Evolutionary conservation across 2,797 vertebrate genomes (phyloP).

Genomic region (Salmo trutta): DNA sequence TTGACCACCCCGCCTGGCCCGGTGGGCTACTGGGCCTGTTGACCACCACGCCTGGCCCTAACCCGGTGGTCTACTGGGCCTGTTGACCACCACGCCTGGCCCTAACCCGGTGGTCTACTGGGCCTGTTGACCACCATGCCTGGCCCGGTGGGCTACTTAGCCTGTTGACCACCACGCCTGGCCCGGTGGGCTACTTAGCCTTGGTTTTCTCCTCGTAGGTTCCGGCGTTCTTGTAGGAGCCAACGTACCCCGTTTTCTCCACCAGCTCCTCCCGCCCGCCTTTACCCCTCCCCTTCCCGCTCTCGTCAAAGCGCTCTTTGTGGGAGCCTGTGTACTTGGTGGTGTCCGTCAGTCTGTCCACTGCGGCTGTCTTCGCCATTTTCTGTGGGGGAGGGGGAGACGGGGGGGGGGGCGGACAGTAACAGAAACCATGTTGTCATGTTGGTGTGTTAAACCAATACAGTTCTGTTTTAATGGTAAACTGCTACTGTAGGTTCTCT

Average conservation of each 20-base stretch:
- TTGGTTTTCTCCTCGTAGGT: slow-evolving; percentile 88
- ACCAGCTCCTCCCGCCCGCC: slow-evolving; percentile 89
- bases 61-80: too few species aligned
- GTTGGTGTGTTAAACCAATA: neutral
- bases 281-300: slow-evolving; percentile 87
- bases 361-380: slow-evolving; percentile 80
- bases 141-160: too few species aligned
- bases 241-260: slow-evolving; percentile 90
- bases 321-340: slow-evolving; percentile 93
- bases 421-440: neutral
- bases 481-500: too few species aligned
- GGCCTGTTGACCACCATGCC: too few species aligned
- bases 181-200: slow-evolving; percentile 64
- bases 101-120: too few species aligned
- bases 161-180: slow-evolving; percentile 3
- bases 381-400: slow-evolving; percentile 72
- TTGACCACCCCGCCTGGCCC: too few species aligned
- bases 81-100: too few species aligned
- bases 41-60: too few species aligned
- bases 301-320: slow-evolving; percentile 91
- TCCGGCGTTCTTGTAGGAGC: slow-evolving; percentile 89
- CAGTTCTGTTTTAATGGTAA: neutral
- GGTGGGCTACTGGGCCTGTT: too few species aligned
- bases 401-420: neutral
- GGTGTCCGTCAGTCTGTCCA: slow-evolving; percentile 91